Evolutionary conservation across 2,888 invertebrate species (phyloP).

Genomic region (Tanypteryx hageni): DNA sequence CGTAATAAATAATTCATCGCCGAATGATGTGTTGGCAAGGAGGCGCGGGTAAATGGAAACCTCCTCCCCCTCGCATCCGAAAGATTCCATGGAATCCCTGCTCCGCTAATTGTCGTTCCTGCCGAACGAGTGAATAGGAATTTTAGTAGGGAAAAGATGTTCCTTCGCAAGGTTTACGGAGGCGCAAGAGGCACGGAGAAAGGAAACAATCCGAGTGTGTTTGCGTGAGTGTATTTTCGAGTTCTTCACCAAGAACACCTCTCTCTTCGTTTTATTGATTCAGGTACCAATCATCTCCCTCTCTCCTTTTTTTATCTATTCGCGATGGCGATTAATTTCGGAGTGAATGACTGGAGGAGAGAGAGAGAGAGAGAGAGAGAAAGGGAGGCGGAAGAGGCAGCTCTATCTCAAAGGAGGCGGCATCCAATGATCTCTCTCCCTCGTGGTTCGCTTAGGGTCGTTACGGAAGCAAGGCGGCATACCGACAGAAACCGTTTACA

Average conservation of each 20-base stretch:
- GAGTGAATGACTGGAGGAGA: background rate
- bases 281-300: conserved; percentile 6
- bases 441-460: background rate
- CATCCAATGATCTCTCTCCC: background rate
- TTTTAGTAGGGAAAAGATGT: background rate
- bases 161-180: background rate
- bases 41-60: background rate
- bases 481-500: background rate
- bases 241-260: background rate
- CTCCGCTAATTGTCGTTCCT: background rate
- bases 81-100: background rate
- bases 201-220: background rate
- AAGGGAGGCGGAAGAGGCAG: too few species aligned
- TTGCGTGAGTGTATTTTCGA: background rate
- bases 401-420: background rate
- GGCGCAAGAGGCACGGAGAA: background rate
- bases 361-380: background rate
- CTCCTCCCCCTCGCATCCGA: conserved; percentile 20
- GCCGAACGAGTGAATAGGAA: background rate
- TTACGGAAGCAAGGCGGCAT: conserved; percentile 13
- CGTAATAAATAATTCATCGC: background rate
- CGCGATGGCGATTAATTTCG: background rate
- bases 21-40: background rate
- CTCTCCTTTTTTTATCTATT: background rate
- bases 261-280: conserved; percentile 21